Evolutionary conservation across 1,140 invertebrate genomes (phyloP), one percentile per base, ranked within the genome.

Genomic region (Conus betulinus): DNA sequence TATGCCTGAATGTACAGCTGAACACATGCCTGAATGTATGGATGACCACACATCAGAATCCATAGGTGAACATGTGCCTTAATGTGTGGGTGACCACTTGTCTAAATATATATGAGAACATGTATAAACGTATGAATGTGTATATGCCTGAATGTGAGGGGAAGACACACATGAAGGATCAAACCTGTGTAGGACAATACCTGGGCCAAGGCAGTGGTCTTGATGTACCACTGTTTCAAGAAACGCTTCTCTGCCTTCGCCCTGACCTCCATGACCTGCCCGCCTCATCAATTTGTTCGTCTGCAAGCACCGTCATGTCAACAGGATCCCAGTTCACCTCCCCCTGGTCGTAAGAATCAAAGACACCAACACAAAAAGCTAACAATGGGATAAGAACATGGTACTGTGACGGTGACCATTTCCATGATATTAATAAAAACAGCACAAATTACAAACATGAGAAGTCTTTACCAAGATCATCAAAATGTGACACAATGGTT

Each of bases 281-380:
- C 94, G 98, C 96, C 78, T 97, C 96, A 96, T 99, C 98, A 52
- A 99, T 96, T 91, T 99, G 99, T 95, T 99, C 99, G 96, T 99
- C 97, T 25, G 99, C 99, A 87, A 99, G 95, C 8, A 99, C 99
- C 20, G 99, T 99, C 95, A 98, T 95, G 96, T 99, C 99, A 2
- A 99, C 96, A 0, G 99, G 99, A 97, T 99, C 99, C 99, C 99
- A 99, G 96, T 99, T 99, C 0, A 99, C 99, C 90, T 97, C 96
- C 25, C 98, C 97, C 97, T 97, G 63, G 55, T 15, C 8, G 4
- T 60, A 60, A 60, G 57, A 15, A 60, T 15, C 39, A 90, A 82
- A 52, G 84, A 39, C 39, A 39, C 39, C 39, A 39, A 1, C 39
- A 39, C 39, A 39, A 39, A 39, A 39, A 39, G 39, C 39, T 39